phyloP scores from a whole-genome alignment of 2,113 vertebrate genomes.

The Megaptera novaeangliae region DNA sequence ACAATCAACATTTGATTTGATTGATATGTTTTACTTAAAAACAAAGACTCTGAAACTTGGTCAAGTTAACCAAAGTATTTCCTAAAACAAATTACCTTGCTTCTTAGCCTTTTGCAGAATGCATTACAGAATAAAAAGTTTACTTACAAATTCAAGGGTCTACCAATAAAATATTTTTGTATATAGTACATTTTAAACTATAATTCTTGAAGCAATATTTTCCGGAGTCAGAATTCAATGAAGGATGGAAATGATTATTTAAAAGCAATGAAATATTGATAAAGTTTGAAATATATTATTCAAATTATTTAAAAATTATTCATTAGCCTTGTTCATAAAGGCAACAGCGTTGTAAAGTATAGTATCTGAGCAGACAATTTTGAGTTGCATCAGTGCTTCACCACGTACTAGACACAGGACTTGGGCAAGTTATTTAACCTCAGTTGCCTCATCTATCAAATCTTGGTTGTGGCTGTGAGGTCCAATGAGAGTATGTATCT shows the following conservation, averaged over 20 bases:
- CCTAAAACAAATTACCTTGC: background rate
- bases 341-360: background rate
- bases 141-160: background rate
- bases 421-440: background rate
- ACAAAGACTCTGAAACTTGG: background rate
- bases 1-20: background rate
- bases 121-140: background rate
- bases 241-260: background rate
- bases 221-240: constrained; percentile 12
- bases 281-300: background rate
- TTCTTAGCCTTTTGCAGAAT: background rate
- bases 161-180: background rate
- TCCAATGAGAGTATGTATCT: background rate
- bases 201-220: background rate
- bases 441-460: background rate
- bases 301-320: constrained; percentile 1
- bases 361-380: background rate
- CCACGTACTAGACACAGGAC: background rate
- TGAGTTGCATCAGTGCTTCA: background rate
- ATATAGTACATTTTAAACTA: background rate
- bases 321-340: background rate
- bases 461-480: background rate
- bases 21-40: background rate
- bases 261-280: constrained; percentile 4
- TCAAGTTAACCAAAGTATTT: background rate